These are phyloP conservation scores for Oreochromis niloticus DNA, from an alignment of 2,113 vertebrate genomes.

Conservation along the genomic window DNA sequence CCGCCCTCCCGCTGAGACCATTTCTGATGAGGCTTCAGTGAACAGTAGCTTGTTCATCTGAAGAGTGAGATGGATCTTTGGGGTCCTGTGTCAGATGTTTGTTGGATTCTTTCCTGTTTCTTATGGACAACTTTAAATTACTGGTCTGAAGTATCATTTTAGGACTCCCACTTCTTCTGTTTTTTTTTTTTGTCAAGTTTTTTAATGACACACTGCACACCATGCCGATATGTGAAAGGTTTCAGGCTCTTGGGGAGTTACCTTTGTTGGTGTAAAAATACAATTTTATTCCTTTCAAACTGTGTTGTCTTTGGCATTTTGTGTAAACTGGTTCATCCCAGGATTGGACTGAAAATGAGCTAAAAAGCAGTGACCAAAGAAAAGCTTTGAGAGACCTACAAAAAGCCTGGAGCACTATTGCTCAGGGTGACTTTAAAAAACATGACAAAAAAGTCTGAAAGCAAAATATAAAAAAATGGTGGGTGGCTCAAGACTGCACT, in stretches of 20 bases:
- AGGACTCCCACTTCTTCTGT: neutral
- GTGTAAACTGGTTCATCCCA: neutral
- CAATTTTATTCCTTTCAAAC: neutral
- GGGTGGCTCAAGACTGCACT: neutral
- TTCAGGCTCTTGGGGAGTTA: neutral
- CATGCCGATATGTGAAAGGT: neutral
- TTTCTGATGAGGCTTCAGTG: neutral
- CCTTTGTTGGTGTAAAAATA: neutral
- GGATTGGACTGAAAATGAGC: neutral
- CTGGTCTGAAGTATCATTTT: neutral
- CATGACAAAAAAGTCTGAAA: neutral
- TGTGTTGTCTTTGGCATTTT: neutral
- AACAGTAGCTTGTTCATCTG: neutral
- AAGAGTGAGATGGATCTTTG: neutral
- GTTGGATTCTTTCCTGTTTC: neutral
- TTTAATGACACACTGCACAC: neutral
- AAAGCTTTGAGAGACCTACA: neutral
- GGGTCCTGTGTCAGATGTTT: neutral
- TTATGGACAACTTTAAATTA: neutral
- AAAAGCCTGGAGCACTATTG: neutral
- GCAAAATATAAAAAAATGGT: fast-evolving
- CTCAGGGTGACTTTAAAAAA: neutral
- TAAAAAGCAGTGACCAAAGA: neutral
- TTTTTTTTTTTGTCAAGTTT: no score
- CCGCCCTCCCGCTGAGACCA: neutral